Evolutionary conservation across 1,140 invertebrate genomes (phyloP).

Genomic region (Manduca sexta): DNA sequence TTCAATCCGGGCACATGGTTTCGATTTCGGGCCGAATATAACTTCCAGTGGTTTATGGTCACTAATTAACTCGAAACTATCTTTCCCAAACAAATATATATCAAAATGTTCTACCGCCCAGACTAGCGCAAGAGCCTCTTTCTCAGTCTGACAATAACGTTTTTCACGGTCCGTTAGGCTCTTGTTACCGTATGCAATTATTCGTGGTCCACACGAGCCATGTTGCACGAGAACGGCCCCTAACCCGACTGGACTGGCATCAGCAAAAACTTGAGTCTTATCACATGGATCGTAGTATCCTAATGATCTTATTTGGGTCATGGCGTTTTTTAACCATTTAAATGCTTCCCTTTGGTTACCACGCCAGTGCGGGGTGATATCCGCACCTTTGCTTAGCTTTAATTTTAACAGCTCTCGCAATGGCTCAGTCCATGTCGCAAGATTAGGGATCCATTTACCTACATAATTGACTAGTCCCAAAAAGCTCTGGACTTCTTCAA

Average conservation of each 20-base stretch:
- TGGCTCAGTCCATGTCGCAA: conserved; percentile 24
- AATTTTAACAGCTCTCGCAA: conserved; percentile 26
- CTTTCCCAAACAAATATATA: conserved; percentile 18
- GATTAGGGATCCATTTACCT: conserved; percentile 45
- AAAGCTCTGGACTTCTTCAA: conserved; percentile 51
- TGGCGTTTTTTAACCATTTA: background rate
- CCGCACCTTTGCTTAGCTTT: conserved; percentile 10
- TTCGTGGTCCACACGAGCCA: conserved; percentile 3
- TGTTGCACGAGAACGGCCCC: conserved; percentile 35
- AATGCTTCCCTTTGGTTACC: conserved; percentile 8
- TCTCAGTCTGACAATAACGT: conserved; percentile 24
- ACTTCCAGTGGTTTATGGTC: conserved; percentile 26
- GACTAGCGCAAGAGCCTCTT: conserved; percentile 22
- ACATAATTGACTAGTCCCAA: conserved; percentile 62
- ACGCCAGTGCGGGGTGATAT: conserved; percentile 10
- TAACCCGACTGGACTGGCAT: conserved; percentile 54
- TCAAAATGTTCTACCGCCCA: conserved; percentile 22
- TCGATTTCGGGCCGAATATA: conserved; percentile 18
- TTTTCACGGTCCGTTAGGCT: conserved; percentile 14
- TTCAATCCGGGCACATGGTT: conserved; percentile 22
- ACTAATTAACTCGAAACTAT: conserved; percentile 14
- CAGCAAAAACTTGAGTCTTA: conserved; percentile 41
- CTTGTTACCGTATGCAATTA: conserved; percentile 19
- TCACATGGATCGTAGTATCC: conserved; percentile 17
- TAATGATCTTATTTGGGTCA: conserved; percentile 18